Conservation (phyloP, 2,888 invertebrate genomes). For the Eudiplozoon nipponicum region DNA sequence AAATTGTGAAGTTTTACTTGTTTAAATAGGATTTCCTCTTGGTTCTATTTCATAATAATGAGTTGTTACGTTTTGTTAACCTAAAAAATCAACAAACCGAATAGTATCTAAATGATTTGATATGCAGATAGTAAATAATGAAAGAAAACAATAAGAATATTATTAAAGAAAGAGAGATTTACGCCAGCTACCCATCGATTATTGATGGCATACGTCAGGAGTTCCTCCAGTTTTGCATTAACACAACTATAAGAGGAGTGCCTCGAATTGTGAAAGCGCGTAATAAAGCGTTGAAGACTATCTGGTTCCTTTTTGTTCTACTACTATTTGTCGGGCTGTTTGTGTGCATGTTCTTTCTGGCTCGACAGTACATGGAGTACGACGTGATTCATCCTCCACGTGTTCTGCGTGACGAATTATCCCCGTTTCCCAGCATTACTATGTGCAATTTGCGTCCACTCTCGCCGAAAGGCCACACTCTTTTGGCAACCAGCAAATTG, state of each 20-base stretch:
- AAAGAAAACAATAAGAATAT: too few relatives aligned
- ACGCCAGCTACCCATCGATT: too few relatives aligned
- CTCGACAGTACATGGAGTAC: constrained; percentile 13
- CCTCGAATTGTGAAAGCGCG: constrained; percentile 14
- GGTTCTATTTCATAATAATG: too few relatives aligned
- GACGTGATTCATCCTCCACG: constrained; percentile 16
- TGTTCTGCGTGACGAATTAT: constrained; percentile 7
- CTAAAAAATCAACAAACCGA: too few relatives aligned
- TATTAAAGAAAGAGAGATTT: too few relatives aligned
- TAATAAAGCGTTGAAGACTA: not conserved
- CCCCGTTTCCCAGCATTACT: constrained; percentile 15
- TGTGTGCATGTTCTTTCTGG: constrained; percentile 14
- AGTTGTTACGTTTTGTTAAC: too few relatives aligned
- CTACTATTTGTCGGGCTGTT: constrained; percentile 13
- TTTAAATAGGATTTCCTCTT: too few relatives aligned
- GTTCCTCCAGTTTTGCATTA: constrained; percentile 13
- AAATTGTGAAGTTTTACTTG: too few relatives aligned
- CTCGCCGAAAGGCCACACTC: constrained; percentile 5
- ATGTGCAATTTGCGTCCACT: constrained; percentile 15
- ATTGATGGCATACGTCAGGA: too few relatives aligned
- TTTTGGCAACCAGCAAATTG: constrained; percentile 7
- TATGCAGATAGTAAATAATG: too few relatives aligned
- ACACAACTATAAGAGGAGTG: constrained; percentile 16
- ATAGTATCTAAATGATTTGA: too few relatives aligned
- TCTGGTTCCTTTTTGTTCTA: constrained; percentile 15